A percentile compares a stretch with the other conserved stretches of the same genome.
phyloP scores from a whole-genome alignment of 1,140 invertebrate species.

The Leptinotarsa texana region DNA sequence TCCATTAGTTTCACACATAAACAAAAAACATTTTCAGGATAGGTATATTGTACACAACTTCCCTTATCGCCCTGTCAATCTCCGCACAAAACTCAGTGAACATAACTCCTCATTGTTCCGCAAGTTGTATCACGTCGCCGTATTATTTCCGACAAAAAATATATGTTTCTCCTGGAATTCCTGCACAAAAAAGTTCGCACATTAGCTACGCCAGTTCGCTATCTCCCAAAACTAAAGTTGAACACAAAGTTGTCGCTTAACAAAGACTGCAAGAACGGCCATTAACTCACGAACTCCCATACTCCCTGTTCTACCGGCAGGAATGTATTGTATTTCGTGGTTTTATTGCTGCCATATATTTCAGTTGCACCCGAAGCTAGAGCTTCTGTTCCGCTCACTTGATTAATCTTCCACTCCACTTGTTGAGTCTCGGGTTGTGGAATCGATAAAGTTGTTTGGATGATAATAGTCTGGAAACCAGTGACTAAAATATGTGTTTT shows the following conservation, averaged over 20 bases:
- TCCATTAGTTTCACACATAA: no score
- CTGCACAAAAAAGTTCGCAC: conserved; percentile 14
- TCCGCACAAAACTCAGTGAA: background rate
- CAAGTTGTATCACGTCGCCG: conserved; percentile 11
- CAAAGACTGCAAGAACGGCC: conserved; percentile 26
- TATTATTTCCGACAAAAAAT: conserved; percentile 15
- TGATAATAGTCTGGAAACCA: background rate
- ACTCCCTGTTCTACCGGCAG: conserved; percentile 12
- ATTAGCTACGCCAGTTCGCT: conserved; percentile 5
- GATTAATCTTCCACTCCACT: conserved; percentile 29
- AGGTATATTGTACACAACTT: background rate
- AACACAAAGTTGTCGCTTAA: conserved; percentile 27
- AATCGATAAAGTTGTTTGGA: conserved; percentile 18
- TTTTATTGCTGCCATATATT: conserved; percentile 31
- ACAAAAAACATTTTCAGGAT: background rate
- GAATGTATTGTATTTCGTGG: conserved; percentile 27
- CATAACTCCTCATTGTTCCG: background rate
- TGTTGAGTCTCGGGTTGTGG: conserved; percentile 18
- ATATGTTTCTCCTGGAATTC: background rate
- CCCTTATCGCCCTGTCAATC: background rate
- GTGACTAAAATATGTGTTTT: no score
- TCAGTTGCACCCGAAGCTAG: conserved; percentile 18
- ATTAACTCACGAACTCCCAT: conserved; percentile 16
- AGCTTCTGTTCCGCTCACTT: conserved; percentile 25
- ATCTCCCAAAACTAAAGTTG: conserved; percentile 15